A percentile compares a stretch with the other conserved stretches of the same genome.
Evolutionary conservation across 2,888 invertebrate genomes (phyloP).

Genomic region (Ditula angustiorana): DNA sequence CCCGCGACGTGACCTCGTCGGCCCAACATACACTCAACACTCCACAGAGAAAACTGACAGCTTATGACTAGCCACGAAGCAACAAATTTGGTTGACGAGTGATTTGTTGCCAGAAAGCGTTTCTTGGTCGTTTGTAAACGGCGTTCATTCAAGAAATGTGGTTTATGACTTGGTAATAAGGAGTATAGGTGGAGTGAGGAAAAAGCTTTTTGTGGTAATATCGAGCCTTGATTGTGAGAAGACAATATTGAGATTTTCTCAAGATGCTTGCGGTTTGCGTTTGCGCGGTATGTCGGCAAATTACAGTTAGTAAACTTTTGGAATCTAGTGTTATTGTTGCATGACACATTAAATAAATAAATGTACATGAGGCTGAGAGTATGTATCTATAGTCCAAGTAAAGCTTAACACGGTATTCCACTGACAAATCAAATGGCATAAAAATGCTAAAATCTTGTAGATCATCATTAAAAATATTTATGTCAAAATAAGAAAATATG

Average conservation of each 20-base stretch:
- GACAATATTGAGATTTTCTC: constrained; percentile 26
- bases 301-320: background rate
- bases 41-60: background rate
- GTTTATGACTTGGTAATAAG: background rate
- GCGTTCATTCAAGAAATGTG: constrained; percentile 12
- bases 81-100: background rate
- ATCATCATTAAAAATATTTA: no score
- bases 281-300: background rate
- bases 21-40: background rate
- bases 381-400: no score
- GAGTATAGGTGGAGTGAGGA: background rate
- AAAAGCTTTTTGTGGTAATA: background rate
- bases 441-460: no score
- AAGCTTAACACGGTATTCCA: no score
- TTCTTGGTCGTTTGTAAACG: background rate
- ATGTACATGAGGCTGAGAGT: background rate
- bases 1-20: constrained; percentile 65
- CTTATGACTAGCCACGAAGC: background rate
- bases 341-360: background rate
- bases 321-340: background rate
- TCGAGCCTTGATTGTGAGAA: constrained; percentile 4
- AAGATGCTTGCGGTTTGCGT: constrained; percentile 6
- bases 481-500: no score
- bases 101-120: background rate
- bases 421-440: no score